phyloP scores from a whole-genome alignment of 2,888 invertebrate species.

The Nemapogon koenigi region DNA sequence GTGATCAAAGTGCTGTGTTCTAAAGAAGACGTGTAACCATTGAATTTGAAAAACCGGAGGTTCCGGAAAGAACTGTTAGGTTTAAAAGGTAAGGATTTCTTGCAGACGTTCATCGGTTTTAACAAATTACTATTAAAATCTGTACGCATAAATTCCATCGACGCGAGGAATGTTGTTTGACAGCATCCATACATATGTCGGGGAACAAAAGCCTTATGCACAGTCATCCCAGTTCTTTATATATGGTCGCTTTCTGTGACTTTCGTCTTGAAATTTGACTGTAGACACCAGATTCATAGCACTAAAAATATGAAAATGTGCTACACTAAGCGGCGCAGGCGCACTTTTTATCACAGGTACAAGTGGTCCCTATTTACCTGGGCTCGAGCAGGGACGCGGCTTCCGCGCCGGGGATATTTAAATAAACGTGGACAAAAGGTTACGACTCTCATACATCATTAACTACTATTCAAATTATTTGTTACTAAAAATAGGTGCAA shows the following conservation, averaged over 20 bases:
- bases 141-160: constrained; percentile 53
- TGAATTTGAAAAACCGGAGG: constrained; percentile 34
- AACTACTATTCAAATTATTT: no score
- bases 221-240: constrained; percentile 45
- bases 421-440: constrained; percentile 39
- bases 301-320: constrained; percentile 5
- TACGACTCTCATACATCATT: no score
- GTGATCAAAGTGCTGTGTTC: constrained; percentile 39
- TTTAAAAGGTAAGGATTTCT: constrained; percentile 48
- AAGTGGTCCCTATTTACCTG: constrained; percentile 46
- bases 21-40: constrained; percentile 29
- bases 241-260: constrained; percentile 38
- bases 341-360: constrained; percentile 23
- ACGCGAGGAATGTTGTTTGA: constrained; percentile 60
- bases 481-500: no score
- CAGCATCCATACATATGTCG: constrained; percentile 50
- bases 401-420: constrained; percentile 44
- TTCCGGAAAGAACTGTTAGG: constrained; percentile 52
- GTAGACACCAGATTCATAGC: no score
- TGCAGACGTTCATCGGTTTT: background rate
- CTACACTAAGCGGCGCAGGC: background rate
- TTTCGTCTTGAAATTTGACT: no score
- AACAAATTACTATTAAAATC: constrained; percentile 8
- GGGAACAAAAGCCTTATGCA: constrained; percentile 62
- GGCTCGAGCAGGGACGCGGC: constrained; percentile 35